phyloP scores from a whole-genome alignment of 35 echinoderm and acorn worm genomes.

The Stichopus chloronotus region DNA sequence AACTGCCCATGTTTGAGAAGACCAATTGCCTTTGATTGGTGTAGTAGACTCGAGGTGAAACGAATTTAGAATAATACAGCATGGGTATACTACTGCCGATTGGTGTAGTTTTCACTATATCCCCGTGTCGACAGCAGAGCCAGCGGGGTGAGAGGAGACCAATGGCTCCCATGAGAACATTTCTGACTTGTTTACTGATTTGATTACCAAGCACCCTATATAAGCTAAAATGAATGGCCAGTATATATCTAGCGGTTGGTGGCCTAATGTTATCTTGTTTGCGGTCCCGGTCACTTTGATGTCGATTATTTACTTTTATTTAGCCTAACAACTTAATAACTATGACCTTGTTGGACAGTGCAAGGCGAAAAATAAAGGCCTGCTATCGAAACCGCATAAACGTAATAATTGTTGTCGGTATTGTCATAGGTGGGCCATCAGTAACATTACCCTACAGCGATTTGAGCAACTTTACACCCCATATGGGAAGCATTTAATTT shows the following conservation, averaged over 20 bases:
- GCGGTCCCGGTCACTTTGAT: neutral
- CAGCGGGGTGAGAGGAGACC: no score
- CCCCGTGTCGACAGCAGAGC: no score
- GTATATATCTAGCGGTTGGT: neutral
- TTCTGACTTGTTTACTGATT: neutral
- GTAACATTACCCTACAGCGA: neutral
- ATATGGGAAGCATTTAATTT: no score
- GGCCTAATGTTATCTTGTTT: neutral
- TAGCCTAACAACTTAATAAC: slow-evolving; percentile 5
- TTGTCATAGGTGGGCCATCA: neutral
- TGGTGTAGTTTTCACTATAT: no score
- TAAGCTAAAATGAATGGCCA: neutral
- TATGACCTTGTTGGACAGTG: neutral
- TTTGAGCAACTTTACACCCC: no score
- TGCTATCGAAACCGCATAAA: neutral
- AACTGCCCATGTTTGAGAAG: no score
- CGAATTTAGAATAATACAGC: no score
- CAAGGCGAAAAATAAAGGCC: neutral
- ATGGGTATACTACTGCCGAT: no score
- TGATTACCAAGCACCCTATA: neutral
- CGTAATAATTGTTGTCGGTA: neutral
- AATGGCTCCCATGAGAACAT: neutral
- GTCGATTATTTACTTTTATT: no score
- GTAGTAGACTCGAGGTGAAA: no score
- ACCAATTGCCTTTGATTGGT: no score